Percentiles rank a stretch among this genome's conserved stretches.
Evolutionary conservation across 2,113 vertebrate species (phyloP).

Genomic region (Sula dactylatra): DNA sequence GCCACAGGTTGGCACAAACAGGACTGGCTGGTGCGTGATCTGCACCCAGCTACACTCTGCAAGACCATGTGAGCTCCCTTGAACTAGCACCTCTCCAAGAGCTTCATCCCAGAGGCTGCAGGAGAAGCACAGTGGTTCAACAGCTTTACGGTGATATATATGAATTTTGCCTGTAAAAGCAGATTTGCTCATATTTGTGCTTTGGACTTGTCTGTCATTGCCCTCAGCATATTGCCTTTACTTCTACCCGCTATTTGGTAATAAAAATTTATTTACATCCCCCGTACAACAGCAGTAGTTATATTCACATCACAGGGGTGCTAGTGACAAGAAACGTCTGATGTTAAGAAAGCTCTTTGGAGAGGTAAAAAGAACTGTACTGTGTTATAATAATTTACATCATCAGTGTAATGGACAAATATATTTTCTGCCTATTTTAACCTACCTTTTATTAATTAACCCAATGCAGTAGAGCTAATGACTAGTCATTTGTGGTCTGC

Average conservation of each 20-base stretch:
- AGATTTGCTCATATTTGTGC: neutral
- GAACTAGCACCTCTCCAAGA: neutral
- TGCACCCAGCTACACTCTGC: neutral
- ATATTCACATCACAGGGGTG: neutral
- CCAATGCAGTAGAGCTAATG: conserved; percentile 16
- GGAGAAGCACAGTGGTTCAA: neutral
- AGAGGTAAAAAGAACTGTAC: neutral
- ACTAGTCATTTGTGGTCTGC: neutral
- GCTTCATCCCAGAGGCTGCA: neutral
- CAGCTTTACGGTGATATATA: fast-evolving
- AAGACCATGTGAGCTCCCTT: neutral
- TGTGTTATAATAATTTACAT: neutral
- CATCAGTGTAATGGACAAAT: neutral
- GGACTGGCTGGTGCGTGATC: no score
- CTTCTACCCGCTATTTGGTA: neutral
- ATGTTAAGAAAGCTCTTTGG: neutral
- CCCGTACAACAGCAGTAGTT: neutral
- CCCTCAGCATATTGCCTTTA: neutral
- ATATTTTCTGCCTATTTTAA: neutral
- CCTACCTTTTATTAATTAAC: conserved; percentile 44
- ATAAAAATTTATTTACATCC: neutral
- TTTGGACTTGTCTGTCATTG: neutral
- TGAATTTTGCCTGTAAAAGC: neutral
- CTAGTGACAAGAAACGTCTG: neutral
- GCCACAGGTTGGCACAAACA: neutral